Base-by-base conservation (phyloP, 1,140 invertebrate genomes). In the Tetramorium simillimum region DNA sequence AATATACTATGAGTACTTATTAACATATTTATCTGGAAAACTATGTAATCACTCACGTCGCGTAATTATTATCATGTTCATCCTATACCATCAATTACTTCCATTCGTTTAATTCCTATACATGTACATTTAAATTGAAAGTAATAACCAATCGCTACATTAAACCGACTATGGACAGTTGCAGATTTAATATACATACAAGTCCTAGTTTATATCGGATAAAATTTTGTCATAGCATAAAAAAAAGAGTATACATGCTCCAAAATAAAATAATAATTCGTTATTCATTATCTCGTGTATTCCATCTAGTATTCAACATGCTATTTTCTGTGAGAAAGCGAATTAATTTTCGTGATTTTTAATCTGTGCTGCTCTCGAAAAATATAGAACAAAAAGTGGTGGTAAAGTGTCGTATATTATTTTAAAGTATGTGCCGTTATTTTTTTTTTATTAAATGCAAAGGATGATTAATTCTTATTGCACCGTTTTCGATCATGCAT, bases 131-230 rank as follows among this genome's bases (percentile, higher is more conserved):
- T 86, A 65, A 21, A 86, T 21, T 46, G 62, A 92, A 92, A 91
- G 33, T 75, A 91, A 90, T 75, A 81, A 53, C 24, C n/a, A 69
- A 84, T 80, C 63, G 65, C 40, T 73, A 87, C 78, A 87, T 88
- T 86, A 51, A 90, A 86, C 46, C 56, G 85, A 58, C 58, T 77
- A 67, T 33, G 80, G 62, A 78, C 85, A 86, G 67, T 82, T 82
- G 67, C 33, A 40, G 21, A 18, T 24, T 63, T 33, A 16, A 46
- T 16, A 24, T 49, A 69, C 6, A 46, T 49, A 49, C n/a, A 14
- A 69, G 12, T 78, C n/a, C 18, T 65, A 78, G 43, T 65, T 78
- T 65, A 78, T n/a, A 78, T 78, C 60, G 33, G 51, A 75, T 75
- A 75, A 75, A 56, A 56, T 75, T 40, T 12, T 37, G 33, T 56